Evolutionary conservation across 2,888 invertebrate species (phyloP), one percentile per base, ranked within the genome.

Genomic region (Tetheella fluctuosa): DNA sequence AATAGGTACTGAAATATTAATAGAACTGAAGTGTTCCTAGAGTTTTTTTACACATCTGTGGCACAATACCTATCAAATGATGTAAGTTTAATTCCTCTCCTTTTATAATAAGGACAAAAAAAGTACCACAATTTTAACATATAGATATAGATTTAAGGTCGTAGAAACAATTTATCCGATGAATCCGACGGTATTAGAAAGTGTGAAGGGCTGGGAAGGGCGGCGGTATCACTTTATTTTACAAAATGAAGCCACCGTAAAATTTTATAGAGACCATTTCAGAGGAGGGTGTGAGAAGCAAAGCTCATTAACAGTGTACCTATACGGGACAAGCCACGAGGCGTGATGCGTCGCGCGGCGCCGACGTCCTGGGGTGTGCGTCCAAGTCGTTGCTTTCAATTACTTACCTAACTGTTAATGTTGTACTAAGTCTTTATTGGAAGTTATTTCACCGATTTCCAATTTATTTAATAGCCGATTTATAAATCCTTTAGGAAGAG

Each of bases 231-330:
- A 81, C 84, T 85, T 86, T 86, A 89, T 88, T 88, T 85, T 83
- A 84, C 81, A 83, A 85, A 89, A 86, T 86, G 83, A 86, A 85
- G 82, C 83, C 83, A 77, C 73, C 84, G 81, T 90, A 88, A 89
- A 89, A 90, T 89, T 89, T 89, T 88, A 91, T 85, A 79, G 69
- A 65, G 67, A 74, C 80, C 85, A 80, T 84, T 89, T 84, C 77
- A 78, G 77, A 79, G 77, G 77, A 79, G 80, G 81, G 73, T 71
- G 70, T 72, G 64, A 64, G 74, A 65, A 73, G 74, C 71, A 69
- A 71, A 69, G 71, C 77, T 82, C 86, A 85, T 88, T 89, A 89
- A 81, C 78, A 78, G 70, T 66, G 77, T 80, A 82, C 82, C 81
- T 85, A 83, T 79, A 79, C 76, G 76, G 65, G 64, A 60, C 60